A percentile compares a stretch with the other conserved stretches of the same genome.
These are phyloP conservation scores for Drosophila oshimai DNA, from an alignment of 1,140 invertebrate genomes.

Conservation along the genomic window DNA sequence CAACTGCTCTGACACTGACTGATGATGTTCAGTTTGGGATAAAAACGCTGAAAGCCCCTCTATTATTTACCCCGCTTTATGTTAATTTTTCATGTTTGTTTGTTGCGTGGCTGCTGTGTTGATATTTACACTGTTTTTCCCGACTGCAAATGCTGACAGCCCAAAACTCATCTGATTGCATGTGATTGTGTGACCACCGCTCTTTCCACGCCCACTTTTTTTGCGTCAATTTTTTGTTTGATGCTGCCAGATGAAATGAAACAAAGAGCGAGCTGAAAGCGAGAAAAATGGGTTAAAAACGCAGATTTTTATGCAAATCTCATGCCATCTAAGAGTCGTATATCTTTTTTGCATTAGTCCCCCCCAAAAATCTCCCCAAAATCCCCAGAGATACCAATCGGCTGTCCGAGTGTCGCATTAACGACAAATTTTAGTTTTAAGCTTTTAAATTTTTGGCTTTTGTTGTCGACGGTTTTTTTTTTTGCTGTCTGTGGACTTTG, in stretches of 20 bases:
- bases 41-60: conserved; percentile 24
- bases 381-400: conserved; percentile 26
- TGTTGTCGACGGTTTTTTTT: conserved; percentile 24
- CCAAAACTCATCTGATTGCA: conserved; percentile 36
- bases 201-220: conserved; percentile 3
- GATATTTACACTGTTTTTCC: conserved; percentile 65
- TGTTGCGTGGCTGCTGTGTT: conserved; percentile 28
- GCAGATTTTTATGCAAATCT: conserved; percentile 36
- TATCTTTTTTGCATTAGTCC: conserved; percentile 47
- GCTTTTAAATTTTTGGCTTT: conserved; percentile 67
- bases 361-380: not conserved
- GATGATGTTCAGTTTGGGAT: conserved; percentile 51
- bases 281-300: conserved; percentile 41
- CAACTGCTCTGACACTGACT: conserved; percentile 70
- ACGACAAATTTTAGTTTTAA: conserved; percentile 78
- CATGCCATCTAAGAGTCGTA: conserved; percentile 31
- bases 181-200: conserved; percentile 1
- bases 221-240: conserved; percentile 5
- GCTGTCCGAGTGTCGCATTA: conserved; percentile 63
- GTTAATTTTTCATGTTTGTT: conserved; percentile 74
- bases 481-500: conserved; percentile 22
- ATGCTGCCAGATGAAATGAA: conserved; percentile 7
- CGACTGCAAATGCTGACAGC: conserved; percentile 39
- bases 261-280: not conserved
- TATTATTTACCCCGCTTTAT: conserved; percentile 38